These are phyloP conservation scores for Rapana venosa DNA, from an alignment of 2,888 invertebrate genomes.

Conservation along the genomic window DNA sequence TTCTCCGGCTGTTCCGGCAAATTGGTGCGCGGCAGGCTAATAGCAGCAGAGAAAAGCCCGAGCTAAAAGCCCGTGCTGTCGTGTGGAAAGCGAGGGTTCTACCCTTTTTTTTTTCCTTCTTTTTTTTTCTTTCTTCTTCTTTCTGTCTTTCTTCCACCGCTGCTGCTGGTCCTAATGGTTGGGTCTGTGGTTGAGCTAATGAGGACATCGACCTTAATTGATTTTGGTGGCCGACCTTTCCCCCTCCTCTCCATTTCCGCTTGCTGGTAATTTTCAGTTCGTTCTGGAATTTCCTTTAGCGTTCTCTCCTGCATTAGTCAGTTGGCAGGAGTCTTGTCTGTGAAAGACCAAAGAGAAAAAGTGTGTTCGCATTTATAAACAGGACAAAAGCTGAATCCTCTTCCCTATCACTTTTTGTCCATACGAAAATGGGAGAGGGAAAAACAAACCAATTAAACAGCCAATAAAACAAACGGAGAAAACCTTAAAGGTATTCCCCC, in stretches of 20 bases:
- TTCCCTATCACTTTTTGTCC: no score
- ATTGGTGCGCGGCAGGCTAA: constrained; percentile 10
- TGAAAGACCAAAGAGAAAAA: no score
- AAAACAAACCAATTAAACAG: not conserved
- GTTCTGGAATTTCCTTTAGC: constrained; percentile 7
- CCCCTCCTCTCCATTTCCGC: not conserved
- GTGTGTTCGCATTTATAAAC: no score
- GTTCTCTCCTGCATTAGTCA: not conserved
- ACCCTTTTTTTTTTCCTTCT: not conserved
- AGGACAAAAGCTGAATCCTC: not conserved
- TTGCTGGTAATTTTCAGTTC: not conserved
- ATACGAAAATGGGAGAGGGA: not conserved
- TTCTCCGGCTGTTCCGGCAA: not conserved
- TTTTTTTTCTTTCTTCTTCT: no score
- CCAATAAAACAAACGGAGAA: not conserved
- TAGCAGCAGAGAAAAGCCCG: not conserved
- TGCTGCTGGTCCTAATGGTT: not conserved
- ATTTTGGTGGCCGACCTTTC: constrained; percentile 8
- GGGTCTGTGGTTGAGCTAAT: not conserved
- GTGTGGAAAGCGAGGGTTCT: not conserved
- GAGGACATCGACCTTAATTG: constrained; percentile 25
- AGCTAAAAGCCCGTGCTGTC: constrained; percentile 5
- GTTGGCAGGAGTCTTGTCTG: no score
- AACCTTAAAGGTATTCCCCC: no score
- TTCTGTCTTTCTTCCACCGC: no score